Percentiles rank a stretch among this genome's conserved stretches.
These are phyloP conservation scores for Gadus chalcogrammus DNA, from an alignment of 2,113 vertebrate genomes.

Conservation along the genomic window DNA sequence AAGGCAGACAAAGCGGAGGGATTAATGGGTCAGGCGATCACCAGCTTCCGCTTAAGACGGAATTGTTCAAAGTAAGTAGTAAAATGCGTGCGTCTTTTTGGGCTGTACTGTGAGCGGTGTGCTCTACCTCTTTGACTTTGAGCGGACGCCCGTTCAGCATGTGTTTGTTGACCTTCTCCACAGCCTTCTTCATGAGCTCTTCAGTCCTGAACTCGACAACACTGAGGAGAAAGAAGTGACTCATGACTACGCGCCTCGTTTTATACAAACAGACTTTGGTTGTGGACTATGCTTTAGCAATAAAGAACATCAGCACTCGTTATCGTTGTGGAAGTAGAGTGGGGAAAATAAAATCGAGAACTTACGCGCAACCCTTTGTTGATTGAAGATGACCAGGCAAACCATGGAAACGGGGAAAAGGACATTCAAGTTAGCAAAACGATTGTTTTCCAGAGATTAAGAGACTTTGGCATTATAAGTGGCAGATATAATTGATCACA, in stretches of 20 bases:
- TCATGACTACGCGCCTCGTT: background rate
- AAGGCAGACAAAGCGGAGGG: background rate
- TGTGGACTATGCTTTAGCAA: too few relatives aligned
- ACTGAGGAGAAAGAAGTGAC: constrained; percentile 58
- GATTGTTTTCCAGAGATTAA: constrained; percentile 7
- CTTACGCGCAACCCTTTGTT: constrained; percentile 96
- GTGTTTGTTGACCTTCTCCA: constrained; percentile 96
- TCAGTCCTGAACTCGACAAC: constrained; percentile 98
- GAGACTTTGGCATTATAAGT: background rate
- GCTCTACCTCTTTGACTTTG: constrained; percentile 90
- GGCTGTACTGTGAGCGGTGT: constrained; percentile 15
- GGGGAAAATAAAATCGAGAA: constrained; percentile 43
- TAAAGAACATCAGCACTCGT: background rate
- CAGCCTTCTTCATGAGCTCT: constrained; percentile 96
- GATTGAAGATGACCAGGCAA: constrained; percentile 52
- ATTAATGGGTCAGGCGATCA: background rate
- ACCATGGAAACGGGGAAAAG: constrained; percentile 54
- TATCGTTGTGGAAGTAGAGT: too few relatives aligned
- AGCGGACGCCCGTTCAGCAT: constrained; percentile 91
- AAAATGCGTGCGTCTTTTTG: background rate
- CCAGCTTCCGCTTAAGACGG: too few relatives aligned
- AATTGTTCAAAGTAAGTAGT: background rate
- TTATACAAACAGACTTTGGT: background rate
- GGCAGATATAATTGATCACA: background rate
- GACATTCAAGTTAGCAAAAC: constrained; percentile 48